Conservation (phyloP, 2,888 invertebrate species). For the Spialia ferax region DNA sequence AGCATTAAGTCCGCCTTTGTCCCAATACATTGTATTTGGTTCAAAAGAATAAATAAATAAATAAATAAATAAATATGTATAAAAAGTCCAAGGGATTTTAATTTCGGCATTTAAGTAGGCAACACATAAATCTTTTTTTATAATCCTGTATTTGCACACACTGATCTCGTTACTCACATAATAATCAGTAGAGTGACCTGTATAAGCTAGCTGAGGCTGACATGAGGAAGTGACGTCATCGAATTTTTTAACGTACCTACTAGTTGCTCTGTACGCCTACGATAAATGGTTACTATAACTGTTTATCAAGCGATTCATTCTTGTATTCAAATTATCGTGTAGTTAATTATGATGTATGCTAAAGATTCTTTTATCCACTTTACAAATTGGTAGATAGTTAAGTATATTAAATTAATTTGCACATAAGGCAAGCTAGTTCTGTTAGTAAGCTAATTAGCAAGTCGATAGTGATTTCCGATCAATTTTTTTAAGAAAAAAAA, state of each 20-base stretch:
- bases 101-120: not conserved
- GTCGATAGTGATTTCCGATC: no score
- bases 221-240: slow-evolving; percentile 1
- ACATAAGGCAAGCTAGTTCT: no score
- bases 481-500: no score
- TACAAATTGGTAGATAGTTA: no score
- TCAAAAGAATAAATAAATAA: no score
- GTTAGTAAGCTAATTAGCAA: no score
- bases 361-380: not conserved
- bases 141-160: not conserved
- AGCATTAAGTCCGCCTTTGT: no score
- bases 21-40: no score
- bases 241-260: not conserved
- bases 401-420: no score
- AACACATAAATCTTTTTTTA: not conserved
- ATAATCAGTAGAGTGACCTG: not conserved
- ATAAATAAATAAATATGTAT: no score
- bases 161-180: not conserved
- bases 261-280: not conserved
- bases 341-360: not conserved
- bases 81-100: no score
- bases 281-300: not conserved
- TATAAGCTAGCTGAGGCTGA: not conserved
- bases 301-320: not conserved
- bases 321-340: not conserved